Conservation (phyloP, 2,888 invertebrate species). For the Spilosoma lubricipeda region DNA sequence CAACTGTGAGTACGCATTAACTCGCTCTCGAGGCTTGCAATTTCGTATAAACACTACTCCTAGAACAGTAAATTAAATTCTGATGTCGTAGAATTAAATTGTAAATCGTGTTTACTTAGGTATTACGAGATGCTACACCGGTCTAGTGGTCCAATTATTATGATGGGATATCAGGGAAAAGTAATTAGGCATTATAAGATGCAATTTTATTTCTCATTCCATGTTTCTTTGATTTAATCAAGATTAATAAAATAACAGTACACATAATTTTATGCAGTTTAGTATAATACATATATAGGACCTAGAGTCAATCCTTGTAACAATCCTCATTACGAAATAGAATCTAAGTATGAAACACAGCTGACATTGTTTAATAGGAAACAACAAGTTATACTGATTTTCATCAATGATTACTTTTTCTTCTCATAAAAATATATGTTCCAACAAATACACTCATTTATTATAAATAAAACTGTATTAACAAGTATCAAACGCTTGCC, state of each 20-base stretch:
- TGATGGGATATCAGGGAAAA: constrained; percentile 40
- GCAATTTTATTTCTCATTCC: constrained; percentile 9
- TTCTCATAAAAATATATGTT: too few species aligned
- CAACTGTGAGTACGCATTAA: constrained; percentile 53
- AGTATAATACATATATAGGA: background rate
- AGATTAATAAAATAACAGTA: background rate
- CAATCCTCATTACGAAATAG: background rate
- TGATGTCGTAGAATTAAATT: constrained; percentile 73
- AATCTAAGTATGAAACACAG: background rate
- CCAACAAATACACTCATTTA: too few species aligned
- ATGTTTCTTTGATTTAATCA: background rate
- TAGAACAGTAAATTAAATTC: constrained; percentile 73
- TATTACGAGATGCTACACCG: constrained; percentile 49
- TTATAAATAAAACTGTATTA: background rate
- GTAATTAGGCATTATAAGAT: constrained; percentile 38
- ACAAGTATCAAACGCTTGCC: background rate
- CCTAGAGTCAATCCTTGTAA: constrained; percentile 3
- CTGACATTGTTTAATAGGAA: background rate
- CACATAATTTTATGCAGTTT: background rate
- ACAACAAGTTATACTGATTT: too few species aligned
- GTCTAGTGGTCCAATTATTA: constrained; percentile 56
- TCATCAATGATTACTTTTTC: too few species aligned
- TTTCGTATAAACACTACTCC: constrained; percentile 68
- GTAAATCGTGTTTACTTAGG: constrained; percentile 60
- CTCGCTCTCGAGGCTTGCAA: constrained; percentile 57